These are phyloP conservation scores for Hystrix cristata DNA, from an alignment of 2,113 vertebrate genomes.

Conservation along the genomic window DNA sequence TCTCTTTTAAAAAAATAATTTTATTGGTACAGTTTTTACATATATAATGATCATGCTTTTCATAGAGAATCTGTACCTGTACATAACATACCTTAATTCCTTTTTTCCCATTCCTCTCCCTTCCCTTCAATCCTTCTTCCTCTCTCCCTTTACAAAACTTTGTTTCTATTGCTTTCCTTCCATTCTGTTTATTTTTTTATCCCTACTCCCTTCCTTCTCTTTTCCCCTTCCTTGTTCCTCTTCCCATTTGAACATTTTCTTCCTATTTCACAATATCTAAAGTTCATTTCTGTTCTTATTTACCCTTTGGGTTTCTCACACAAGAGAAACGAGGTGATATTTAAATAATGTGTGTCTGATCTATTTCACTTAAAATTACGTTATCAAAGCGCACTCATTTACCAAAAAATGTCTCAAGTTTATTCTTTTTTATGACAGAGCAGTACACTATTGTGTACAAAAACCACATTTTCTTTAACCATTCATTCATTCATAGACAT, in stretches of 20 bases:
- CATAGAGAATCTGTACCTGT: neutral
- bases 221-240: neutral
- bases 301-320: neutral
- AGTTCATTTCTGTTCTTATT: neutral
- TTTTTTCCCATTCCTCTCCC: neutral
- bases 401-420: neutral
- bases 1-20: neutral
- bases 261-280: neutral
- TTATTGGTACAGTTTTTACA: neutral
- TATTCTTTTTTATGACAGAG: neutral
- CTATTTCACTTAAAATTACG: neutral
- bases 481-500: too few species aligned
- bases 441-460: too few species aligned
- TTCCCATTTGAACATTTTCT: neutral
- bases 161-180: neutral
- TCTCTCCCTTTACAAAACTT: neutral
- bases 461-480: too few species aligned
- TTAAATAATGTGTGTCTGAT: neutral
- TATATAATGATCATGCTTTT: neutral
- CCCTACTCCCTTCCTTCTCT: neutral
- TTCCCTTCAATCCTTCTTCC: neutral
- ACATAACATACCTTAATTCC: neutral
- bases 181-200: neutral
- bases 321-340: neutral
- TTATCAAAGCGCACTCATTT: neutral